Percentiles rank a stretch among this genome's conserved stretches.
Conservation (phyloP, 2,797 vertebrate species). For the Pantherophis alleghaniensis region DNA sequence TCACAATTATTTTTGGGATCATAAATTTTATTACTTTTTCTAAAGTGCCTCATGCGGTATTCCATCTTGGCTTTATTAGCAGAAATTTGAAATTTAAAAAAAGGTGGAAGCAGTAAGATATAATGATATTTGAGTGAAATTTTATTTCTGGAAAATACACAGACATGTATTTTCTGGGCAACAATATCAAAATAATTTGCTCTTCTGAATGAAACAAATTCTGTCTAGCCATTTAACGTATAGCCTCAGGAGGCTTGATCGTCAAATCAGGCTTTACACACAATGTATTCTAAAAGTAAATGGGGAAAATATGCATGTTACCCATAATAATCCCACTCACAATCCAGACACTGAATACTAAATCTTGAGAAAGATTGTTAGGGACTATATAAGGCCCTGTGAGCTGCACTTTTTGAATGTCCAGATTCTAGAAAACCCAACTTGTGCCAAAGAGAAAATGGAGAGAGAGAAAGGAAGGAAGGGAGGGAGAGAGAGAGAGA, state of each 20-base stretch:
- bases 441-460: not conserved
- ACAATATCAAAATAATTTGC: not conserved
- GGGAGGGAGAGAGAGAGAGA: too few species aligned
- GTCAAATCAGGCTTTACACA: not conserved
- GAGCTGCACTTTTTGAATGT: not conserved
- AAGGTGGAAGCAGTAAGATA: not conserved
- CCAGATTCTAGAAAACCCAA: not conserved
- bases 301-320: not conserved
- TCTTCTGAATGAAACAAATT: not conserved
- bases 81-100: not conserved
- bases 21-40: not conserved
- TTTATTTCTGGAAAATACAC: not conserved
- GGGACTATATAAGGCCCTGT: not conserved
- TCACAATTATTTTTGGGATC: not conserved
- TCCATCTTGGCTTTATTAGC: not conserved
- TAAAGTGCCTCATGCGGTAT: not conserved
- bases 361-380: not conserved
- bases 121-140: not conserved
- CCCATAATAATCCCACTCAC: not conserved
- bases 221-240: not conserved
- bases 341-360: not conserved
- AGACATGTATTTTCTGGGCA: not conserved
- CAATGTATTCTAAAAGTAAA: not conserved
- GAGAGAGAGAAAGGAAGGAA: too few species aligned
- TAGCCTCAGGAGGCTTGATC: not conserved